Base-by-base conservation (phyloP, 1,140 invertebrate species). In the Pseudachorutes palmiensis region DNA sequence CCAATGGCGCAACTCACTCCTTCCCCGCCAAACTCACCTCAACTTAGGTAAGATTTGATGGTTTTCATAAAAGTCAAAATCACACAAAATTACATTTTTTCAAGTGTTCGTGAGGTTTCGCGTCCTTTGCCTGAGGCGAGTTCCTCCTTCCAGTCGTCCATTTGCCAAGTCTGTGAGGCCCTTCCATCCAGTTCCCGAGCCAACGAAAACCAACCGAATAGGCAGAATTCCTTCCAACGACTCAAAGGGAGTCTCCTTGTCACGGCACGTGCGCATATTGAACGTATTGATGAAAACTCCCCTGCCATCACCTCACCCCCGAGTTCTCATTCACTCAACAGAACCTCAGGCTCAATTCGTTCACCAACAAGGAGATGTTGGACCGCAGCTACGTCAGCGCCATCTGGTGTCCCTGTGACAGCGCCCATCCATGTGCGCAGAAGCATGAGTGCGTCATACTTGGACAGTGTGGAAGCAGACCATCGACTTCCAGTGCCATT, bases 381-480 rank as follows among this genome's bases (percentile, higher is more conserved):
- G 61, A 57, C 32, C 5, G 24, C n/a, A 57, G 30, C 51, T 57
- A 12, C 14, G 22, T 5, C 58, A 61, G 28, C 33, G 28, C n/a
- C 24, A 31, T 9, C 36, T 12, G 48, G 64, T 19, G 60, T 65
- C 1, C 60, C 72, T 14, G 66, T 64, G 22, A 63, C 68, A 9
- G 62, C 66, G 5, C 68, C 73, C 3, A 69, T 71, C 31, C 57
- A 69, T 58, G 72, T 72, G 16, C 60, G 73, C n/a, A n/a, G 71
- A 29, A 72, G 71, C 59, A 65, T 74, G 49, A 72, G 69, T 64
- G 71, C 72, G 16, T 70, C 68, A 1, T 70, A 65, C 33, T 49
- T 74, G 26, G 72, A 74, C 48, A 64, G 51, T 49, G 72, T 71
- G 16, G 68, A 72, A 55, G 9, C 65, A 3, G 48, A 70, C 14